phyloP scores from a whole-genome alignment of 2,113 vertebrate species.

The pig (Sus scrofa) region DNA sequence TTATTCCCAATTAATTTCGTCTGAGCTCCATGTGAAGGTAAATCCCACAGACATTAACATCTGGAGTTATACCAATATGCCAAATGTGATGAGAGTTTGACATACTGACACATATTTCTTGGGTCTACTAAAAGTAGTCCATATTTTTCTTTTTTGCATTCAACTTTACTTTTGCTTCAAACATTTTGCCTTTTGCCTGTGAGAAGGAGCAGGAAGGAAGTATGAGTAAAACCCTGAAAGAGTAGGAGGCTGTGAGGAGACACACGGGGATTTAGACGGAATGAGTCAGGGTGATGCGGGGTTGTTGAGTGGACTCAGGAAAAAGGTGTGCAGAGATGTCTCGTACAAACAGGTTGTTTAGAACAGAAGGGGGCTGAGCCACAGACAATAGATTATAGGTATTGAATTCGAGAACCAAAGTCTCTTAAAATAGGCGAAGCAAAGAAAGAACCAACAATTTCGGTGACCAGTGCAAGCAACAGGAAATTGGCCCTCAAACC shows the following conservation, averaged over 20 bases:
- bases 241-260: neutral
- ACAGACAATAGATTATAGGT: constrained; percentile 41
- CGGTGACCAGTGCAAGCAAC: constrained; percentile 49
- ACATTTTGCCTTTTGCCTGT: neutral
- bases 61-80: neutral
- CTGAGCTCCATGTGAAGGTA: neutral
- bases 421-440: constrained; percentile 63
- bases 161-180: constrained; percentile 21
- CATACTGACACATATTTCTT: neutral
- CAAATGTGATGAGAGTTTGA: neutral
- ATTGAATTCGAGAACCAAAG: constrained; percentile 39
- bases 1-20: neutral
- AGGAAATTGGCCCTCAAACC: constrained; percentile 52
- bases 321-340: constrained; percentile 10
- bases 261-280: neutral
- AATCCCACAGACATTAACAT: neutral
- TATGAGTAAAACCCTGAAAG: neutral
- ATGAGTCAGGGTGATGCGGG: constrained; percentile 6
- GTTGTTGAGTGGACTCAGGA: neutral
- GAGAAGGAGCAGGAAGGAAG: constrained; percentile 19
- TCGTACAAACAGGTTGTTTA: neutral
- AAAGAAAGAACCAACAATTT: constrained; percentile 70
- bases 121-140: neutral
- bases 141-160: neutral
- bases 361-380: neutral